A percentile compares a stretch with the other conserved stretches of the same genome.
Conservation (phyloP, 2,888 invertebrate genomes). For the Ochropleura leucogaster region DNA sequence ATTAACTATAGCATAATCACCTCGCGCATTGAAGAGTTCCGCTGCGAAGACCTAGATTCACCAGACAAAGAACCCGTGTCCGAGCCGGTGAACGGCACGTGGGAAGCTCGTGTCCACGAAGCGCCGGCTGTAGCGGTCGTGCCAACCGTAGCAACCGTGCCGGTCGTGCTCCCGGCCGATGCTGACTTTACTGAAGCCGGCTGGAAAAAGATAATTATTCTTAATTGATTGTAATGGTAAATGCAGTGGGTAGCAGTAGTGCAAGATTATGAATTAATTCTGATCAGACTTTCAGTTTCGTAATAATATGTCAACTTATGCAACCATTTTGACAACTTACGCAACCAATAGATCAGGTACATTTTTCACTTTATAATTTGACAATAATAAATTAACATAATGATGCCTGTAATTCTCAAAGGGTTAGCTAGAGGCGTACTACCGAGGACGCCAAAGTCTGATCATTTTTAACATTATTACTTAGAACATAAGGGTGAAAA, state of each 20-base stretch:
- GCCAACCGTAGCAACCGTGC: conserved; percentile 78
- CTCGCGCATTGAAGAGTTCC: conserved; percentile 70
- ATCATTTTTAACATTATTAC: too few species aligned
- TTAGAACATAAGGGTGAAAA: too few species aligned
- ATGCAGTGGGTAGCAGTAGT: not conserved
- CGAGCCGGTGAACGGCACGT: conserved; percentile 72
- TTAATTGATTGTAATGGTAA: not conserved
- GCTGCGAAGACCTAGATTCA: conserved; percentile 92
- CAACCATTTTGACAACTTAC: not conserved
- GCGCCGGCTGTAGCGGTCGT: conserved; percentile 73
- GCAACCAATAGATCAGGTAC: not conserved
- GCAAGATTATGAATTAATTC: not conserved
- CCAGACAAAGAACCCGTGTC: conserved; percentile 93
- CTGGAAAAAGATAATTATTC: conserved; percentile 57
- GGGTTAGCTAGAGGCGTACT: too few species aligned
- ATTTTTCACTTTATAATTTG: not conserved
- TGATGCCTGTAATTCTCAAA: too few species aligned
- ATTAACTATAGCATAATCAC: conserved; percentile 59
- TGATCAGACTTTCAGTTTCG: not conserved
- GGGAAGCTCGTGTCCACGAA: conserved; percentile 75
- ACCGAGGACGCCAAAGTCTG: too few species aligned
- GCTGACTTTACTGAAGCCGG: conserved; percentile 83
- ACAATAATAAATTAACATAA: not conserved
- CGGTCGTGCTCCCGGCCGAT: conserved; percentile 80
- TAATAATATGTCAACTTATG: not conserved